Conservation (phyloP, 2,888 invertebrate species). For the Sesamia inferens region DNA sequence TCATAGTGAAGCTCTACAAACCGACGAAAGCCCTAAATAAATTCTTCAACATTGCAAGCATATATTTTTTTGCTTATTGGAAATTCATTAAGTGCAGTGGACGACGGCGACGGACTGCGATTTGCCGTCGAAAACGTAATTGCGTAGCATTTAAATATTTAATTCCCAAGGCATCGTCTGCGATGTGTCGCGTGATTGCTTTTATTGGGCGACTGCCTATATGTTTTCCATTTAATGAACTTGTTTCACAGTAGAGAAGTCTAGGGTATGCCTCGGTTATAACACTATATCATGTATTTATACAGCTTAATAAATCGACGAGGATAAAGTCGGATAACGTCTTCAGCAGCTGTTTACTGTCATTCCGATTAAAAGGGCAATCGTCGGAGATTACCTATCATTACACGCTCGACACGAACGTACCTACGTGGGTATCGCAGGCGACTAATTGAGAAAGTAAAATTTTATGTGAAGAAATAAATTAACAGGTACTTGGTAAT, state of each 20-base stretch:
- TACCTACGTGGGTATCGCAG: constrained; percentile 53
- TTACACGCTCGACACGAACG: constrained; percentile 61
- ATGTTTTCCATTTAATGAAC: constrained; percentile 78
- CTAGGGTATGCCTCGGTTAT: constrained; percentile 64
- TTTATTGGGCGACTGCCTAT: constrained; percentile 73
- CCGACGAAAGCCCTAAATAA: constrained; percentile 12
- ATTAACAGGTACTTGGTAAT: constrained; percentile 59
- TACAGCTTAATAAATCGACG: constrained; percentile 69
- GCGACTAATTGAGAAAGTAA: constrained; percentile 67
- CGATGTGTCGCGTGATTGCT: constrained; percentile 75
- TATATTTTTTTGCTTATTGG: constrained; percentile 77
- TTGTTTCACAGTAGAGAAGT: constrained; percentile 69
- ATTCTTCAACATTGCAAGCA: constrained; percentile 11
- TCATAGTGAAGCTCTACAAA: background rate
- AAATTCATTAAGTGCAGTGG: constrained; percentile 78
- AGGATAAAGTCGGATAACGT: constrained; percentile 70
- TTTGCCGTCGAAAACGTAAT: constrained; percentile 82
- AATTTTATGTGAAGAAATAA: constrained; percentile 64
- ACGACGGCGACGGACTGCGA: constrained; percentile 73
- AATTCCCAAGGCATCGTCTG: constrained; percentile 75
- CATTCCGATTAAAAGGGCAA: constrained; percentile 68
- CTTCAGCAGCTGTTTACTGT: constrained; percentile 70
- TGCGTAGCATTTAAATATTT: constrained; percentile 81
- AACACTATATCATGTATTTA: constrained; percentile 65
- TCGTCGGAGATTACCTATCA: constrained; percentile 65